phyloP scores from a whole-genome alignment of 35 echinoderm and acorn worm genomes.

The Heliocidaris tuberculata region DNA sequence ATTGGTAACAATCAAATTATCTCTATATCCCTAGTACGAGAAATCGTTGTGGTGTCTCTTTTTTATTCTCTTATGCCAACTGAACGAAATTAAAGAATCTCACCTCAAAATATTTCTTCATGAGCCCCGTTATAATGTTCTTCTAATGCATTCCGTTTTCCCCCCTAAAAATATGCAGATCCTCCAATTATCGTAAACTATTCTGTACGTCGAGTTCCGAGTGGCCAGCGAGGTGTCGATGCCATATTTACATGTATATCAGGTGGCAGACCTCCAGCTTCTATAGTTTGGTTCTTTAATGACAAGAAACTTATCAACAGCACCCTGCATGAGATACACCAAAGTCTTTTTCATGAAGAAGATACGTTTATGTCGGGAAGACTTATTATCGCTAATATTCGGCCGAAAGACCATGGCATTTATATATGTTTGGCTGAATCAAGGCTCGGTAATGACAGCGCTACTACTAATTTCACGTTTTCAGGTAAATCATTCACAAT shows the following conservation, averaged over 20 bases:
- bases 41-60: background rate
- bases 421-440: no score
- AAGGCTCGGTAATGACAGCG: no score
- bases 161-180: background rate
- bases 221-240: background rate
- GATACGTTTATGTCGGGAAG: background rate
- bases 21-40: no score
- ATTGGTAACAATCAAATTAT: no score
- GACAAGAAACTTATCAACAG: background rate
- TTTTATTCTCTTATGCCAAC: background rate
- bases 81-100: no score
- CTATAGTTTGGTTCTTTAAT: background rate
- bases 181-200: background rate
- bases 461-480: no score
- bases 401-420: no score
- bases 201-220: background rate
- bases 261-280: background rate
- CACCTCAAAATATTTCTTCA: no score
- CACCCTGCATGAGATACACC: background rate
- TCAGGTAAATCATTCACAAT: no score
- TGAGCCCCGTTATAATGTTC: no score
- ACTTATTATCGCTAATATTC: no score
- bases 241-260: background rate
- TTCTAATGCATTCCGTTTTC: background rate
- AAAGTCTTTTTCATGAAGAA: background rate